A percentile compares a stretch with the other conserved stretches of the same genome.
phyloP scores from a whole-genome alignment of 2,113 vertebrate species.

The Austrofundulus limnaeus region DNA sequence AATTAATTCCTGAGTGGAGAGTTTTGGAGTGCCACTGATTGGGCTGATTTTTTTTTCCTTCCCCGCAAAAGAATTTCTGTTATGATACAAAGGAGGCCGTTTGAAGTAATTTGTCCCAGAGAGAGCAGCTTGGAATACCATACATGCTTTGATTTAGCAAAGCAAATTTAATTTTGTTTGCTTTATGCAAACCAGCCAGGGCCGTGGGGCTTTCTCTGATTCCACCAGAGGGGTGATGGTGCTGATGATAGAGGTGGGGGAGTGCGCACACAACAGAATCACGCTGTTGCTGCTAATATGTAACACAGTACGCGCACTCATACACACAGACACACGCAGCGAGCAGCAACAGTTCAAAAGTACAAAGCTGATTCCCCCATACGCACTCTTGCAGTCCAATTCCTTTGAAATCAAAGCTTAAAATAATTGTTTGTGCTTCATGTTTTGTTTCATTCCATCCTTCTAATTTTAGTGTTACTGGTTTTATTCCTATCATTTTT shows the following conservation, averaged over 20 bases:
- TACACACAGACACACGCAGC: constrained; percentile 80
- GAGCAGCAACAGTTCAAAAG: constrained; percentile 83
- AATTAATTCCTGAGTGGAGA: constrained; percentile 99
- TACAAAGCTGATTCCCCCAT: constrained; percentile 62
- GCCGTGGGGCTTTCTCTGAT: constrained; percentile 94
- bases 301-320: constrained; percentile 84
- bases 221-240: constrained; percentile 89
- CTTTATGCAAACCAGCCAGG: constrained; percentile 99
- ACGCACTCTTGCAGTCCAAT: constrained; percentile 78
- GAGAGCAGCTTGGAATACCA: constrained; percentile 96
- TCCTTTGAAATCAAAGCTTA: constrained; percentile 79
- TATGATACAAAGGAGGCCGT: constrained; percentile 99
- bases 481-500: constrained; percentile 72
- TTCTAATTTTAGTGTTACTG: constrained; percentile 73
- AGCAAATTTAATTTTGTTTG: constrained; percentile 99
- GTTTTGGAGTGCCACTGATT: constrained; percentile 97
- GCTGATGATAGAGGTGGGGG: constrained; percentile 63
- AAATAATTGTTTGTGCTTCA: constrained; percentile 76
- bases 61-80: too few species aligned
- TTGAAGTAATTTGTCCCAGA: constrained; percentile 99
- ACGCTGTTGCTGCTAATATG: constrained; percentile 88
- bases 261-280: constrained; percentile 91
- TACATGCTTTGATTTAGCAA: constrained; percentile 99
- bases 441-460: constrained; percentile 70
- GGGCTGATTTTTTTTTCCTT: constrained; percentile 84